phyloP scores from a whole-genome alignment of 2,113 vertebrate genomes.

The Vulpes vulpes region DNA sequence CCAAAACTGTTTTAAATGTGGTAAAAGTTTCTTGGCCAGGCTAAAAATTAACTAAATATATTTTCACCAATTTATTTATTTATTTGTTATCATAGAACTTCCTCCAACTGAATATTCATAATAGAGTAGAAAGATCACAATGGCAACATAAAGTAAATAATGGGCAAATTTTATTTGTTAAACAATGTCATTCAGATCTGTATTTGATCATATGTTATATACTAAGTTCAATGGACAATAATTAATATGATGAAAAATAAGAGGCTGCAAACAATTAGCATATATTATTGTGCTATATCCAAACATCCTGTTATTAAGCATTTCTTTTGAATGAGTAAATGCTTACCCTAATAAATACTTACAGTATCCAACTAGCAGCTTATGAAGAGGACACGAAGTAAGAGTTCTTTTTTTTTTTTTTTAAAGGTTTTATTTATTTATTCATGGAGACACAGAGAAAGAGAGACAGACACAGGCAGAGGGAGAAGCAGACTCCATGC shows the following conservation, averaged over 20 bases:
- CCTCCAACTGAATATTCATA: background rate
- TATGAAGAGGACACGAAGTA: background rate
- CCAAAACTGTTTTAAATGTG: background rate
- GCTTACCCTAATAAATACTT: conserved; percentile 17
- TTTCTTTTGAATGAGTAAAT: conserved; percentile 48
- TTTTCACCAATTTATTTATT: background rate
- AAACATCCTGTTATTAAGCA: conserved; percentile 66
- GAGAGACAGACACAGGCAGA: too few species aligned
- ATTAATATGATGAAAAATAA: conserved; percentile 70
- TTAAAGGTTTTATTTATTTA: too few species aligned
- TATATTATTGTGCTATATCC: conserved; percentile 60
- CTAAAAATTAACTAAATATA: background rate
- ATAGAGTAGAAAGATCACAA: background rate
- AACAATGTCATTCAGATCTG: background rate
- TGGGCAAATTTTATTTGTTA: conserved; percentile 36
- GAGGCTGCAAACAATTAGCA: conserved; percentile 63
- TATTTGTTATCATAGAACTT: background rate
- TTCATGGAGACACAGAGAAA: too few species aligned
- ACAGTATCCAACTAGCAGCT: background rate
- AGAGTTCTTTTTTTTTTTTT: too few species aligned
- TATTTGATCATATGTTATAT: conserved; percentile 46
- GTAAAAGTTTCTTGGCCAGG: background rate
- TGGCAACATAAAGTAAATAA: conserved; percentile 24
- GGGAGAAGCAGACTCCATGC: too few species aligned
- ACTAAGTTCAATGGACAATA: background rate